Conservation (phyloP, 2,113 vertebrate species). For the Gallinago paraguaiae region DNA sequence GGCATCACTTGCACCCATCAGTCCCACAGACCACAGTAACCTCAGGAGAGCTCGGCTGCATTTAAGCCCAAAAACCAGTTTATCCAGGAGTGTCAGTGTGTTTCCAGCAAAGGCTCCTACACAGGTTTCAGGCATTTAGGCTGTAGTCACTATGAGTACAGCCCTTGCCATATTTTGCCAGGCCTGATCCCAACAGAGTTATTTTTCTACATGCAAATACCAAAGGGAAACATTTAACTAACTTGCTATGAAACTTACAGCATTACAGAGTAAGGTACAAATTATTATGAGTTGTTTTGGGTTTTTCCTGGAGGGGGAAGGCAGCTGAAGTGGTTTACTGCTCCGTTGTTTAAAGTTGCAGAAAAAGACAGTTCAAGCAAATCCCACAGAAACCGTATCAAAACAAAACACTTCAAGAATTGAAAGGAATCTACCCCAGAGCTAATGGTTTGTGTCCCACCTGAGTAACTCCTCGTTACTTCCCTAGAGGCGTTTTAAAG, state of each 20-base stretch:
- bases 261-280: not conserved
- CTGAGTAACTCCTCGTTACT: not conserved
- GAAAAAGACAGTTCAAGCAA: not conserved
- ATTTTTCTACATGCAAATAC: not conserved
- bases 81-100: not conserved
- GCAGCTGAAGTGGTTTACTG: not conserved
- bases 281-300: not conserved
- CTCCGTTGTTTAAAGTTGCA: not conserved
- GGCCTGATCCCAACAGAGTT: not conserved
- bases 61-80: not conserved
- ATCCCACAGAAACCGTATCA: not conserved
- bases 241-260: not conserved
- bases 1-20: not conserved
- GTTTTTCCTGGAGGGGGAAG: not conserved
- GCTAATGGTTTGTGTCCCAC: no score
- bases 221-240: not conserved
- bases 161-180: not conserved
- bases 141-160: not conserved
- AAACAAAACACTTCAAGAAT: not conserved
- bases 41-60: not conserved
- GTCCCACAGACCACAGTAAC: not conserved
- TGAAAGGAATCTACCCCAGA: not conserved
- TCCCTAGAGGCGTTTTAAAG: not conserved
- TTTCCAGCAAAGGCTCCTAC: not conserved
- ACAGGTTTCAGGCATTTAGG: no score